These are phyloP conservation scores for Ochropleura plecta DNA, from an alignment of 2,888 invertebrate species.

Conservation along the genomic window DNA sequence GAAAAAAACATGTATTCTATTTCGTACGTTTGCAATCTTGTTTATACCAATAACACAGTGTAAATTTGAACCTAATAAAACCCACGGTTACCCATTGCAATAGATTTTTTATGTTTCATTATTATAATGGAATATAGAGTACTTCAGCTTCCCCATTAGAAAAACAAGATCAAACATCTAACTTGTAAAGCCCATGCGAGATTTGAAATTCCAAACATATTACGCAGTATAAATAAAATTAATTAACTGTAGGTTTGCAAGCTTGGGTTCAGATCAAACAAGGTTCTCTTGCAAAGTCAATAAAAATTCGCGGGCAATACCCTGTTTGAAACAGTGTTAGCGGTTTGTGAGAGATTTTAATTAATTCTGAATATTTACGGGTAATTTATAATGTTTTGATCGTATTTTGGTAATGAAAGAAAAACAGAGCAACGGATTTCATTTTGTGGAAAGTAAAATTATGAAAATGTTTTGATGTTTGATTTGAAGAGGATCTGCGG, in stretches of 20 bases:
- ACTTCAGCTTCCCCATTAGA: not conserved
- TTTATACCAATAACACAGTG: not conserved
- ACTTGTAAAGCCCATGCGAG: conserved; percentile 16
- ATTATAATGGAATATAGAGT: not conserved
- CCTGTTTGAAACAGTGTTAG: conserved; percentile 48
- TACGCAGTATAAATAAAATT: conserved; percentile 55
- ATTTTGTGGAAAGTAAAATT: conserved; percentile 15
- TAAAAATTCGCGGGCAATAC: conserved; percentile 55
- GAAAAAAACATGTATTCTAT: not conserved
- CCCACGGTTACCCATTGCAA: not conserved
- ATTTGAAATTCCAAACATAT: conserved; percentile 38
- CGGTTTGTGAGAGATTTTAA: conserved; percentile 62
- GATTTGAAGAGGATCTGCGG: not conserved
- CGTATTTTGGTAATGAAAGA: conserved; percentile 49
- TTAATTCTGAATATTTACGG: conserved; percentile 62
- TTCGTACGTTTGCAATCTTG: not conserved
- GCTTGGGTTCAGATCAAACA: conserved; percentile 58
- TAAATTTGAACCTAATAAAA: not conserved
- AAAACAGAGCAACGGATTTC: conserved; percentile 37
- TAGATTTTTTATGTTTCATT: not conserved
- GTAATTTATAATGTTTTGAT: conserved; percentile 53
- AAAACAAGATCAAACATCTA: conserved; percentile 19
- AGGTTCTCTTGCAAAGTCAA: conserved; percentile 60
- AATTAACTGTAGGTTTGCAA: conserved; percentile 60
- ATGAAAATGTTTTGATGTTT: conserved; percentile 13